A percentile compares a stretch with the other conserved stretches of the same genome.
phyloP scores from a whole-genome alignment of 2,888 invertebrate species.

The Autographa gamma region DNA sequence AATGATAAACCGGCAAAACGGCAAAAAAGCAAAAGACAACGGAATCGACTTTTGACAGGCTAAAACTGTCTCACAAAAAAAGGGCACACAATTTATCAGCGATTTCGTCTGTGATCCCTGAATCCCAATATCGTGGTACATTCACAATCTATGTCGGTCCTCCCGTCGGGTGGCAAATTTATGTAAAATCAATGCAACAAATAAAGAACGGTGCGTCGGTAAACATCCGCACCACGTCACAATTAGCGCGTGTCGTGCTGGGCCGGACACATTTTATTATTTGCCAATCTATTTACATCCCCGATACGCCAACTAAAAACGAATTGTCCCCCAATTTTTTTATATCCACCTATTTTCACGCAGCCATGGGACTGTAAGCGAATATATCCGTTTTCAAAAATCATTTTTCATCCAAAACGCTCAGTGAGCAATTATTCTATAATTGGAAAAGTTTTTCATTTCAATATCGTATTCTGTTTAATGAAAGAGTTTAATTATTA shows the following conservation, averaged over 20 bases:
- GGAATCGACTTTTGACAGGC: slow-evolving; percentile 27
- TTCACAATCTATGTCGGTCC: slow-evolving; percentile 55
- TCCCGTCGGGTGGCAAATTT: slow-evolving; percentile 61
- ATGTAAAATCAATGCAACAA: slow-evolving; percentile 65
- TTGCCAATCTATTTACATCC: slow-evolving; percentile 58
- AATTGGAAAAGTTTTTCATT: slow-evolving; percentile 52
- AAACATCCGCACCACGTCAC: slow-evolving; percentile 70
- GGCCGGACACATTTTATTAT: slow-evolving; percentile 62
- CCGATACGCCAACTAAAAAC: slow-evolving; percentile 44
- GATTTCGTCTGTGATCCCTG: slow-evolving; percentile 61
- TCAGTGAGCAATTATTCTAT: slow-evolving; percentile 43
- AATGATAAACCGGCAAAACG: not conserved
- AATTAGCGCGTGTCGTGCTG: slow-evolving; percentile 71
- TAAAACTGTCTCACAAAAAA: slow-evolving; percentile 51
- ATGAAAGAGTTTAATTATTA: slow-evolving; percentile 29
- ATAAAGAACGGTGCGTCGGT: slow-evolving; percentile 68
- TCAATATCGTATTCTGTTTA: slow-evolving; percentile 42
- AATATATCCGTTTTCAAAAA: slow-evolving; percentile 2
- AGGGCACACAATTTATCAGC: slow-evolving; percentile 60
- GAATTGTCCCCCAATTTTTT: slow-evolving; percentile 37
- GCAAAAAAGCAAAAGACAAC: slow-evolving; percentile 18
- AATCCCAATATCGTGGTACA: slow-evolving; percentile 60
- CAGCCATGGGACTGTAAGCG: not conserved
- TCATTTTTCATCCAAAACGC: slow-evolving; percentile 14
- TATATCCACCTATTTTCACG: slow-evolving; percentile 13